Evolutionary conservation across 2,888 invertebrate species (phyloP), one percentile per base, ranked within the genome.

Genomic region (Eupelmus urozonus): DNA sequence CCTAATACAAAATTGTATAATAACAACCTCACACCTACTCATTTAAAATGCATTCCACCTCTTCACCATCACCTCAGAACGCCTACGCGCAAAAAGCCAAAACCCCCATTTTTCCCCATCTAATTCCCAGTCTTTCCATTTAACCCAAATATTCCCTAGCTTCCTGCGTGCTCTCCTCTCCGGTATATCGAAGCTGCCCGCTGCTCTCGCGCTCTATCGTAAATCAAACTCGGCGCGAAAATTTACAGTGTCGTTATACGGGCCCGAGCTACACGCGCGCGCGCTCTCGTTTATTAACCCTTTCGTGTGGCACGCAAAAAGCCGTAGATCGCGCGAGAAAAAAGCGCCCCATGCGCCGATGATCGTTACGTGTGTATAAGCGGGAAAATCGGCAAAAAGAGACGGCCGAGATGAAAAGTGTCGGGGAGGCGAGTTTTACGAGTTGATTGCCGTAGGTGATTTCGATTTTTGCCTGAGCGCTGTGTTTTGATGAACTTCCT

Each of bases 231-330:
- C 69, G 66, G 40, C 69, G 77, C 70, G 80, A 73, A 82, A 82
- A 82, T 82, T 82, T 80, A 81, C 82, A 78, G 72, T 81, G 80
- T 81, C 80, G 81, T 81, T 81, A 81, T 71, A 57, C 51, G 45
- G 66, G 27, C 29, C 51, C 18, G 20, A n/a, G 2, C 49, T 49
- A 16, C 13, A 70, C 23, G 27, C 34, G 27, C 27, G 42, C 20
- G 29, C 42, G n/a, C 40, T 11, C 67, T 65, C 72, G 69, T 74
- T 74, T 74, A 70, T 78, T 72, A 77, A 67, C 66, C 67, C 72
- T 59, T 60, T 60, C 66, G 67, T 73, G 65, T 45, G 51, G 42
- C 66, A 66, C 73, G 62, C 67, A 62, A 51, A 76, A 76, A 69
- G 34, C n/a, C n/a, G 69, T 45, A 27, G 45, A 63, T 76, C 69